phyloP scores from a whole-genome alignment of 2,113 vertebrate species.

The Meriones unguiculatus region DNA sequence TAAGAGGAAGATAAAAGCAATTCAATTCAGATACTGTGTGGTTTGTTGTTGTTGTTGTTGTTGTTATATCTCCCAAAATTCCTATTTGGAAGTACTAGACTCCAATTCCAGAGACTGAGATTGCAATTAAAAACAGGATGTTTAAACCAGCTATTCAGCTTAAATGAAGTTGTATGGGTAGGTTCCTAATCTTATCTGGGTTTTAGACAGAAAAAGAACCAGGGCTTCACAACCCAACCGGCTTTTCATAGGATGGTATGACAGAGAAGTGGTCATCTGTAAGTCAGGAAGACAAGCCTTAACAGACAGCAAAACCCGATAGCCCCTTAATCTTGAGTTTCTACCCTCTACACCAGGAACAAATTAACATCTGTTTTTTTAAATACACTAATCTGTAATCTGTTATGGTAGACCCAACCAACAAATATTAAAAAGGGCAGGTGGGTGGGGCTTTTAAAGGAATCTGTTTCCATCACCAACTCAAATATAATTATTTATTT shows the following conservation, averaged over 20 bases:
- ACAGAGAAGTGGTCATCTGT: not conserved
- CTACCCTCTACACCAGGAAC: not conserved
- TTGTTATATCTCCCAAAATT: not conserved
- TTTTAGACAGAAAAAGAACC: not conserved
- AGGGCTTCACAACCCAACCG: not conserved
- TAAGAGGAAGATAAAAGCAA: conserved; percentile 25
- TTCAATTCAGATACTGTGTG: conserved; percentile 4
- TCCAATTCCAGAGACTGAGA: not conserved
- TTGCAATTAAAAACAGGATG: not conserved
- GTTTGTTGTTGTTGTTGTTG: not conserved
- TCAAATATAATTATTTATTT: conserved; percentile 44
- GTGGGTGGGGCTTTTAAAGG: not conserved
- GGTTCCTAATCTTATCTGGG: not conserved
- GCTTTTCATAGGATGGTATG: not conserved
- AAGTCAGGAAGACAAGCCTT: not conserved
- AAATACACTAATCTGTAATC: not conserved
- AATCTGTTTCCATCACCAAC: conserved; percentile 1
- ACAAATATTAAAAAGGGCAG: not conserved
- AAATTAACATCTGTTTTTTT: not conserved
- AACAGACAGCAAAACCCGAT: not conserved
- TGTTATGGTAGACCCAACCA: not conserved
- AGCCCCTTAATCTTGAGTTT: not conserved
- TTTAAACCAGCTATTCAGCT: not conserved
- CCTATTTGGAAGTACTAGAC: not conserved
- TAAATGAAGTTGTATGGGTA: conserved; percentile 12